A percentile compares a stretch with the other conserved stretches of the same genome.
Conservation (phyloP, 2,797 vertebrate genomes). For the Australoheros facetus region DNA sequence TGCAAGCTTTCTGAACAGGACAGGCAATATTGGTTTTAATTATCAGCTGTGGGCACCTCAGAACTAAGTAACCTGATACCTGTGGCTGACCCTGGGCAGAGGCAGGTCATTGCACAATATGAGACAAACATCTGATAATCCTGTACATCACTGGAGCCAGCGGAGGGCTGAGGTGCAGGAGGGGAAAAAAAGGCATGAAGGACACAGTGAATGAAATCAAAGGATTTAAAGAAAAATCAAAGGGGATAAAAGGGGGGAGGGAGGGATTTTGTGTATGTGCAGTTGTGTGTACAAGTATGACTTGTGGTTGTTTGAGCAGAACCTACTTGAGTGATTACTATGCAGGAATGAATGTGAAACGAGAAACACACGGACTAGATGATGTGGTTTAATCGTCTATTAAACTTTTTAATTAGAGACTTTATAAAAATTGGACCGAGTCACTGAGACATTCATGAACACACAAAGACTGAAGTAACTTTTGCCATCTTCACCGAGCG, state of each 20-base stretch:
- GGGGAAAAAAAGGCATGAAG: neutral
- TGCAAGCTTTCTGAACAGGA: slow-evolving; percentile 37
- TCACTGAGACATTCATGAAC: slow-evolving; percentile 27
- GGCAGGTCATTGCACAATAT: slow-evolving; percentile 42
- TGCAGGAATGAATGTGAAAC: slow-evolving; percentile 48
- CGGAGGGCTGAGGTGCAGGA: neutral
- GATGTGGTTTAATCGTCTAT: slow-evolving; percentile 64
- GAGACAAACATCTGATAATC: slow-evolving; percentile 62
- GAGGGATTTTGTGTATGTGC: slow-evolving; percentile 1
- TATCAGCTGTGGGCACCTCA: slow-evolving; percentile 8
- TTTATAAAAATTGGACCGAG: slow-evolving; percentile 30
- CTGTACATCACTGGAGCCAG: slow-evolving; percentile 37
- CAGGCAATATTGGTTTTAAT: slow-evolving; percentile 62
- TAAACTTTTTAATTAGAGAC: slow-evolving; percentile 66
- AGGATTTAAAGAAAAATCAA: neutral
- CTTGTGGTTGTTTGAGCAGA: slow-evolving; percentile 32
- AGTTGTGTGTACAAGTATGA: slow-evolving; percentile 12
- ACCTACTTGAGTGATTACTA: slow-evolving; percentile 42
- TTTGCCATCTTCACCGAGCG: neutral
- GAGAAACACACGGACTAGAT: slow-evolving; percentile 40
- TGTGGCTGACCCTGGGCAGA: slow-evolving; percentile 5
- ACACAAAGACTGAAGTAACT: slow-evolving; percentile 21
- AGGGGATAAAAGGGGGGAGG: neutral
- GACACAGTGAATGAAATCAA: neutral
- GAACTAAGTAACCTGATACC: slow-evolving; percentile 57